Conservation (phyloP, 1,140 invertebrate genomes). For the Bombus superbus region DNA sequence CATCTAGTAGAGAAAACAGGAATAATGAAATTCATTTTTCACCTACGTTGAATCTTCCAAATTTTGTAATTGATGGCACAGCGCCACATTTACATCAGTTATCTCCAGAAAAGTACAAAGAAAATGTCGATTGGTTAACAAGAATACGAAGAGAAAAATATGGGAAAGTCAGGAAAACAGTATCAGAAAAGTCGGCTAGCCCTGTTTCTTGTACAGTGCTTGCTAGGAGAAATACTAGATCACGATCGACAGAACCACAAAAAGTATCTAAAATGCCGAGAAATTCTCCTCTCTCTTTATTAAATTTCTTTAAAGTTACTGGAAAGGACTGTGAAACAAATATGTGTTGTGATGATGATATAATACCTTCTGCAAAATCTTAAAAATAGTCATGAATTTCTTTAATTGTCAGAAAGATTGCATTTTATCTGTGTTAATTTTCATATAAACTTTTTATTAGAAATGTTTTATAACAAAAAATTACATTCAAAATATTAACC, state of each 20-base stretch:
- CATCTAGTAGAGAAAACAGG: constrained; percentile 53
- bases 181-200: constrained; percentile 62
- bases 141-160: constrained; percentile 85
- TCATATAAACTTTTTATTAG: not conserved
- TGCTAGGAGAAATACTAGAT: constrained; percentile 67
- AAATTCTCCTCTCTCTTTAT: constrained; percentile 68
- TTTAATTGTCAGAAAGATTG: not conserved
- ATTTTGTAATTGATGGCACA: constrained; percentile 89
- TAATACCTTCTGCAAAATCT: constrained; percentile 30
- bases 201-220: constrained; percentile 66
- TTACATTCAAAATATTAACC: not conserved
- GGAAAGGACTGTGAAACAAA: constrained; percentile 65
- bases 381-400: not conserved
- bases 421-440: constrained; percentile 14
- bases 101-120: constrained; percentile 87
- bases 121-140: constrained; percentile 89
- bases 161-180: constrained; percentile 56
- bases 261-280: constrained; percentile 64
- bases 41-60: constrained; percentile 89
- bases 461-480: not conserved
- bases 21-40: constrained; percentile 78
- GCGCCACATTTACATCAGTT: constrained; percentile 88
- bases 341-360: constrained; percentile 33
- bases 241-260: constrained; percentile 74
- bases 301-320: constrained; percentile 72